Conservation (phyloP, 1,140 invertebrate genomes). For the Orchesella cincta region DNA sequence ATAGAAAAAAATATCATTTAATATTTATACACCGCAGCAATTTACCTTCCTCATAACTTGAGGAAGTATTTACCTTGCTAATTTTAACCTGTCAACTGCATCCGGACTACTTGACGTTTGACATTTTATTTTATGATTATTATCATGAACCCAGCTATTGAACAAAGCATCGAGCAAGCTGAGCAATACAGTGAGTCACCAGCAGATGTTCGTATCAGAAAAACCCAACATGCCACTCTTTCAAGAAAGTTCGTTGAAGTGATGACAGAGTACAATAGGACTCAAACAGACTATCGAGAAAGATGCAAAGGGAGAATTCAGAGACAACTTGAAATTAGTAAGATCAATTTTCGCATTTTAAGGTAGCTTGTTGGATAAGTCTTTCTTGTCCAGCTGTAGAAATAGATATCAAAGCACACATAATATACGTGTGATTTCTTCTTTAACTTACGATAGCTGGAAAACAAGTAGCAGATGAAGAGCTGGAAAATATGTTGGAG, state of each 20-base stretch:
- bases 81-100: too few relatives aligned
- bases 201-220: constrained; percentile 97
- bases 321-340: constrained; percentile 97
- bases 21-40: too few relatives aligned
- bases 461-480: constrained; percentile 91
- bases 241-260: constrained; percentile 98
- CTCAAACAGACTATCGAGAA: constrained; percentile 98
- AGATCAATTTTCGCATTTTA: constrained; percentile 58
- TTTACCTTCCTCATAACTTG: too few relatives aligned
- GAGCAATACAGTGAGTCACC: constrained; percentile 97
- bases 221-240: constrained; percentile 96
- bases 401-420: constrained; percentile 97
- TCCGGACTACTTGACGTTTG: constrained; percentile 29
- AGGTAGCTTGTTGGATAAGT: too few relatives aligned
- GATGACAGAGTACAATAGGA: constrained; percentile 99
- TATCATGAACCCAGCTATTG: constrained; percentile 89
- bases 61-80: too few relatives aligned
- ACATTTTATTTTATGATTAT: constrained; percentile 39
- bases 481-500: constrained; percentile 97
- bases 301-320: constrained; percentile 99
- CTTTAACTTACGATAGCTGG: constrained; percentile 68
- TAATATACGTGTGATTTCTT: constrained; percentile 84
- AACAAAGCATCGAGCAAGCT: constrained; percentile 98
- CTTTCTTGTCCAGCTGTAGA: too few relatives aligned
- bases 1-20: too few relatives aligned